Conservation (phyloP, 2,888 invertebrate genomes). For the Alcis repandata region DNA sequence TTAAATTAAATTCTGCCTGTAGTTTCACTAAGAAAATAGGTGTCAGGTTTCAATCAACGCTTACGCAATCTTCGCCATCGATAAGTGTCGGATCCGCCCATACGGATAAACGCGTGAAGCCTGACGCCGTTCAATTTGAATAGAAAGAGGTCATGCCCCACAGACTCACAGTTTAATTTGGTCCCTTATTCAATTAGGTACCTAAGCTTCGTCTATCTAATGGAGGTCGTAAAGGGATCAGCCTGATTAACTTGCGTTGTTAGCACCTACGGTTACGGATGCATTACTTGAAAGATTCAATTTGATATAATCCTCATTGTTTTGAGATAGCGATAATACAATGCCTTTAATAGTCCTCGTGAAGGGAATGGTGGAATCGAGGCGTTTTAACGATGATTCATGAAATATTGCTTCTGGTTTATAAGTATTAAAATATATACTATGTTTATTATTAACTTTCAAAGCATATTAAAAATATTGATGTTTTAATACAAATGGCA, state of each 20-base stretch:
- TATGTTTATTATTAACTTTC: too few relatives aligned
- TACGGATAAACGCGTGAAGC: conserved; percentile 66
- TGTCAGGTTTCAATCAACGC: conserved; percentile 63
- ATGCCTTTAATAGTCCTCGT: conserved; percentile 36
- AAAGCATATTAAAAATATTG: too few relatives aligned
- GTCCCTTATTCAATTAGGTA: conserved; percentile 84
- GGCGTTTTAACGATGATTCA: conserved; percentile 13
- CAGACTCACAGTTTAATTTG: conserved; percentile 73
- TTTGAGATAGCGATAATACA: conserved; percentile 42
- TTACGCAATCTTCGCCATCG: conserved; percentile 63
- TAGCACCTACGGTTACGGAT: conserved; percentile 65
- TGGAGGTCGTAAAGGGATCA: conserved; percentile 80
- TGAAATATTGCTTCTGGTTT: background rate
- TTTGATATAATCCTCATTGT: conserved; percentile 52
- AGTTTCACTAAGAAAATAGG: conserved; percentile 43
- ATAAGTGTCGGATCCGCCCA: conserved; percentile 62
- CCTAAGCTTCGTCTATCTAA: conserved; percentile 79
- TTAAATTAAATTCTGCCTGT: background rate
- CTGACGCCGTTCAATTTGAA: conserved; percentile 77
- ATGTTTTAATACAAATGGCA: too few relatives aligned
- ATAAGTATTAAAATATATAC: background rate
- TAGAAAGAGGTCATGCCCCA: conserved; percentile 82
- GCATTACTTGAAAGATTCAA: conserved; percentile 62
- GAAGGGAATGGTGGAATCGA: conserved; percentile 33
- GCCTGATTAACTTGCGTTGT: conserved; percentile 80